phyloP scores from a whole-genome alignment of 2,888 invertebrate species.

The Embidobia sp. region DNA sequence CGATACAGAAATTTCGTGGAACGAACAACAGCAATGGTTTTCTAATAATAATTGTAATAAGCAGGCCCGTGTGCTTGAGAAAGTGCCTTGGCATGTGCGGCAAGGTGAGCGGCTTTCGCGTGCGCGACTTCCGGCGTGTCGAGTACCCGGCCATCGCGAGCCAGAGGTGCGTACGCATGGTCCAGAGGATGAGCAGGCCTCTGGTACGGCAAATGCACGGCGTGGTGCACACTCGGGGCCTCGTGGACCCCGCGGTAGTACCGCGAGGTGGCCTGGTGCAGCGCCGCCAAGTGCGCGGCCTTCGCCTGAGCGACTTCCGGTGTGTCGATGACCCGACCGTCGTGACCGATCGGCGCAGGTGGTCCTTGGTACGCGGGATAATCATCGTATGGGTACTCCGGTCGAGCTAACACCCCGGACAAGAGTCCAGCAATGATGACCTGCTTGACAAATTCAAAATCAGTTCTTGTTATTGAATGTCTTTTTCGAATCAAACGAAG shows the following conservation, averaged over 20 bases:
- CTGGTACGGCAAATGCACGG: constrained; percentile 22
- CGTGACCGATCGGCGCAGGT: constrained; percentile 71
- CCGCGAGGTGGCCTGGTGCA: constrained; percentile 58
- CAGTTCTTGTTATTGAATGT: no score
- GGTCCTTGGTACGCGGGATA: constrained; percentile 70
- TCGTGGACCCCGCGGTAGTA: constrained; percentile 36
- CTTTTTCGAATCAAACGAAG: no score
- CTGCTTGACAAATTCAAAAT: no score
- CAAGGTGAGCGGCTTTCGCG: constrained; percentile 73
- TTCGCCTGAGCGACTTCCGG: constrained; percentile 75
- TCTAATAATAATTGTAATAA: constrained; percentile 44
- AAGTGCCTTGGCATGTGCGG: constrained; percentile 56
- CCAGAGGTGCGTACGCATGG: constrained; percentile 69
- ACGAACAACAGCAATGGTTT: no score
- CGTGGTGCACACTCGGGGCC: neutral
- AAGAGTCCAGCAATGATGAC: constrained; percentile 10
- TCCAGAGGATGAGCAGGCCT: constrained; percentile 1
- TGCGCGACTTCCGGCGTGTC: constrained; percentile 76
- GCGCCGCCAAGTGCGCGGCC: constrained; percentile 70
- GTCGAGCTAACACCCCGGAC: constrained; percentile 20
- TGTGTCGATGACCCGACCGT: constrained; percentile 73
- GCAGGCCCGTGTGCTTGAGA: constrained; percentile 39
- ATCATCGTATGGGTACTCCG: constrained; percentile 42
- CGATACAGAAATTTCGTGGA: no score
- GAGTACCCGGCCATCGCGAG: constrained; percentile 71